Conservation (phyloP, 1,140 invertebrate species). For the Spodoptera frugiperda region DNA sequence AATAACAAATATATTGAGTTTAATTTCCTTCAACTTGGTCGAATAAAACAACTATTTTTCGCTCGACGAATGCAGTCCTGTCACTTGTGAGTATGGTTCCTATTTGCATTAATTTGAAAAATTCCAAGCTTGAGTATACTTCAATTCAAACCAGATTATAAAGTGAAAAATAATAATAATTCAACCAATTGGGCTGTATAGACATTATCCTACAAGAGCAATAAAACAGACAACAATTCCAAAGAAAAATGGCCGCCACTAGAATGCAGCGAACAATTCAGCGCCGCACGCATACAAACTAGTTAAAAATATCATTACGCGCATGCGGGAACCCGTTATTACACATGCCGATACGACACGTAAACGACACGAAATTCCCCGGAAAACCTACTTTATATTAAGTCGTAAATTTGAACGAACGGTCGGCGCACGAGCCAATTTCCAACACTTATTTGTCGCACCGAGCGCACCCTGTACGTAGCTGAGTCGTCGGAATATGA, state of each 20-base stretch:
- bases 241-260: conserved; percentile 9
- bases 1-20: too few species aligned
- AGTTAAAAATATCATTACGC: conserved; percentile 34
- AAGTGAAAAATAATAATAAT: too few species aligned
- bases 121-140: too few species aligned
- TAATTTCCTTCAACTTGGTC: too few species aligned
- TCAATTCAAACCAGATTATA: too few species aligned
- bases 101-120: too few species aligned
- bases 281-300: not conserved
- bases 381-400: conserved; percentile 66
- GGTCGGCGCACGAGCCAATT: conserved; percentile 60
- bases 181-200: too few species aligned
- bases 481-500: conserved; percentile 5
- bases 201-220: not conserved
- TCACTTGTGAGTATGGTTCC: too few species aligned
- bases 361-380: conserved; percentile 48
- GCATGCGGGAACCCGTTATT: conserved; percentile 17
- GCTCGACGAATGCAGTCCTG: too few species aligned
- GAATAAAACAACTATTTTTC: too few species aligned
- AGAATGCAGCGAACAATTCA: conserved; percentile 13
- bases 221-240: not conserved
- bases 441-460: conserved; percentile 66
- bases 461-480: conserved; percentile 45
- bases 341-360: conserved; percentile 51
- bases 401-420: conserved; percentile 66